Base-by-base conservation (phyloP, 2,888 invertebrate genomes). In the Luperina testacea region DNA sequence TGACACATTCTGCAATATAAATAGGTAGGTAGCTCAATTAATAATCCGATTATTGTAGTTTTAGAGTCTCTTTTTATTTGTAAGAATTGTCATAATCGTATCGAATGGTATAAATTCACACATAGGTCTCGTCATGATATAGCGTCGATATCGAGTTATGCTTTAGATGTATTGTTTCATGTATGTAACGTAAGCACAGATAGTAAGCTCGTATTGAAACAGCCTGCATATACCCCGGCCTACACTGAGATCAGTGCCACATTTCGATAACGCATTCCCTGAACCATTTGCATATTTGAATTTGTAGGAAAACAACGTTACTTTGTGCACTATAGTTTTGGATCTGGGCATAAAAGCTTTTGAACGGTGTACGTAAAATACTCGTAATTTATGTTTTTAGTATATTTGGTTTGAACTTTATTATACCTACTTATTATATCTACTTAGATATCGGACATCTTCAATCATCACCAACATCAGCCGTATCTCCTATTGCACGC, bases 91-190 rank as follows among this genome's bases (percentile, higher is more conserved):
- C 53, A 53, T 53, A 20, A 24, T 57, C 38, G 63, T n/a, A 75
- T 75, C 78, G 81, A 38, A 45, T 9, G 8, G 1, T 48, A n/a
- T 75, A 82, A 77, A 72, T 48, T 32, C 24, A 1, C 8, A 65
- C 38, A 65, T 67, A 9, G 59, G 3, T 64, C 38, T 73, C 64
- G 68, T 72, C 74, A 69, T 63, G 74, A n/a, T 85, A 57, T 74
- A 72, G 13, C 68, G 4, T 24, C 17, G 61, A 76, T 82, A 84
- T 74, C 83, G 82, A 42, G 68, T 68, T 82, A 85, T 72, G 86
- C 64, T 78, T 76, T 67, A 67, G 67, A n/a, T 48, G 70, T 48
- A 84, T 82, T 85, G 82, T 84, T 65, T 73, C 86, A 71, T 45
- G 64, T 63, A 59, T 59, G n/a, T 82, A 82, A 73, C 82, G 53